Base-by-base conservation (phyloP, 2,888 invertebrate species). In the Cheilosia variabilis region DNA sequence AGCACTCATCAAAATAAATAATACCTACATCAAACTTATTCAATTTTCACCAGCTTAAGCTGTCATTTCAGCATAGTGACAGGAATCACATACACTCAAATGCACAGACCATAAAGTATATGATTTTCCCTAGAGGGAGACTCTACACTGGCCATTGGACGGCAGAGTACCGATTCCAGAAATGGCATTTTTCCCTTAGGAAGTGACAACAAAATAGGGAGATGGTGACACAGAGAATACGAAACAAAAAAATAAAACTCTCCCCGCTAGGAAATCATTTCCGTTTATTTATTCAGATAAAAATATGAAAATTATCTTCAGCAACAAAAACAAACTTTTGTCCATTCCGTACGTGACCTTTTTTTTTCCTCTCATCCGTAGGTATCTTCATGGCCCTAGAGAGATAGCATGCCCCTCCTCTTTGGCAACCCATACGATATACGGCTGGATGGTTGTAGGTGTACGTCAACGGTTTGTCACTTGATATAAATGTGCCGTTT, bases 251-350 rank as follows among this genome's bases (percentile, higher is more conserved):
- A 71, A 50, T n/a, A 50, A 53, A 15, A 45, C 17, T 43, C 24
- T 50, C 43, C 52, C 73, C 55, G 19, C 55, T 73, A 65, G 63
- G 73, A 73, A 63, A 73, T 77, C 75, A 73, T 79, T 69, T 60
- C 62, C 68, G 57, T 83, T 83, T 75, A 75, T 75, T 65, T 79
- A 84, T 79, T 79, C 84, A 71, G 60, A 84, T 80, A 52, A 80
- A 80, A 84, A 80, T 84, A 80, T 80, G 80, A 80, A 75, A 84
- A 84, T 80, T 84, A 84, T 75, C 75, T 71, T 65, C 75, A 75
- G 75, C 69, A 58, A 57, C 50, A 50, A 41, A 47, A 71, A 62
- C 10, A 71, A 55, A 69, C 75, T 63, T 81, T 65, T 45, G 57
- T 65, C 13, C 75, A 63, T 69, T 58, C 69, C 43, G 19, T 53